Base-by-base conservation (phyloP, 2,797 vertebrate species). In the Gambusia yucatana region DNA sequence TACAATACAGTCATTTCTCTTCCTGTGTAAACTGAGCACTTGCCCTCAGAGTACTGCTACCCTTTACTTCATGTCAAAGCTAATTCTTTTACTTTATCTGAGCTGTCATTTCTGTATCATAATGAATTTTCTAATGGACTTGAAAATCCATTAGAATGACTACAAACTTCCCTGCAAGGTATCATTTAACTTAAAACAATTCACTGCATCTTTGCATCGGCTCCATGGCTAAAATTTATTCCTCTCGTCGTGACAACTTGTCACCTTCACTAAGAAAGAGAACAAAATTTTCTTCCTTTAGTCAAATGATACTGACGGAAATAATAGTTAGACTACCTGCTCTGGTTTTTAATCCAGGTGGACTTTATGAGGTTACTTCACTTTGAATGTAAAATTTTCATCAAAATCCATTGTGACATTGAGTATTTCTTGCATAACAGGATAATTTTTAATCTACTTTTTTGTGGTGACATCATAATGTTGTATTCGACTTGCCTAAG, bases 141-240 rank as follows among this genome's bases (percentile, higher is more conserved):
- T 76, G 89, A 88, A 84, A 83, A 89, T 77, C 65, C 67, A 85
- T 86, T 87, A 61, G 43, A 84, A 87, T 52, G 76, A 82, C 80
- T 77, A 20, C 70, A 85, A 75, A 84, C 69, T 84, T 84, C 80
- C 76, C 84, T 30, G 55, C 44, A 79, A 84, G 84, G 77, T 85
- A 75, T 88, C 77, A 43, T 85, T 85, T 52, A 72, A 36, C 76
- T 67, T 86, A 77, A 76, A 85, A 72, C 80, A 52, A 82, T 48
- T 82, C 77, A 82, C 75, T 28, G 36, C 65, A 50, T 82, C 80
- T 84, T 73, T 57, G 63, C 76, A 79, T 81, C 52, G 36, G 63
- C 59, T 41, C 75, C 73, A 82, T 80, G n/a, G 22, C 47, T 70
- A 76, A 55, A 47, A 83, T 80, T 22, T 57, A 77, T 48, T 76